Base-by-base conservation (phyloP, 2,888 invertebrate genomes). In the Agrotis clavis region DNA sequence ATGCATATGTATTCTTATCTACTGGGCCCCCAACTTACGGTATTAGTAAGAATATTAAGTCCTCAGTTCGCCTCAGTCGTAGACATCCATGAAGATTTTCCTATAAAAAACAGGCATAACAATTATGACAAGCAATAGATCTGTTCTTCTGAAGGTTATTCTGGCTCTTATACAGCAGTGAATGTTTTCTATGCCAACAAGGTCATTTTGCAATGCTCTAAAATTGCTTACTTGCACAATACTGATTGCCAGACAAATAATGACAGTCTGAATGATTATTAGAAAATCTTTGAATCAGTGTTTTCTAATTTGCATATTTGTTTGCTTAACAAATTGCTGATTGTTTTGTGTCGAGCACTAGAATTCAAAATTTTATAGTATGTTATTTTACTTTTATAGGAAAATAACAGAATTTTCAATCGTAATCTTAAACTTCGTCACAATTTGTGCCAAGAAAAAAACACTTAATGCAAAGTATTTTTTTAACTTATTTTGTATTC, bases 121-220 rank as follows among this genome's bases (percentile, higher is more conserved):
- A 47, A 57, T 57, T n/a, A 57, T 57, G 9, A 5, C 6, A 2
- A n/a, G 69, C 45, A 71, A 57, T n/a, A 54, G n/a, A 56, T 61
- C 56, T 50, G 16, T 51, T 25, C 9, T 4, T n/a, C 7, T 67
- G 67, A 75, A 77, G 75, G 77, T 74, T 67, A 60, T 60, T 60
- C 25, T 2, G 25, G 18, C 54, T n/a, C 50, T 25, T 48, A 56
- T 56, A 57, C 54, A 21, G 19, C 16, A 54, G 63, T 67, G 54
- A 77, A 81, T 63, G 77, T 77, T 80, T 73, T 75, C 81, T 80
- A 54, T 54, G 13, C 53, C 16, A 64, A 54, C 41, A 65, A 81
- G 77, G 81, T 56, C 81, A 81, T 59, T 74, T 74, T 74, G 63
- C 25, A 75, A 56, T 63, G 19, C 21, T 9, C 3, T 30, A 54